phyloP scores from a whole-genome alignment of 1,140 invertebrate genomes.

The Aphis gossypii region DNA sequence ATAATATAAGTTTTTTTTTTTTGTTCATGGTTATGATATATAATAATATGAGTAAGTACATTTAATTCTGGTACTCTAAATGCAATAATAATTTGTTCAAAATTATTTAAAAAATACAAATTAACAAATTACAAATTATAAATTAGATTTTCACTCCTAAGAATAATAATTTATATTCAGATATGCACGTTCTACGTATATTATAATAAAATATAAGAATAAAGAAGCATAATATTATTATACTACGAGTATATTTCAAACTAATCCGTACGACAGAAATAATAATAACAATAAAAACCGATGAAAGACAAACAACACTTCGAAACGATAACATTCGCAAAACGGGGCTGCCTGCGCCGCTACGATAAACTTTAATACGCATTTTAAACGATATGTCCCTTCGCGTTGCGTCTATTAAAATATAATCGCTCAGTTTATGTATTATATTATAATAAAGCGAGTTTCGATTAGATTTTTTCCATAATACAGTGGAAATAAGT shows the following conservation, averaged over 20 bases:
- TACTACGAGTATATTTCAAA: not conserved
- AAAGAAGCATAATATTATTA: not conserved
- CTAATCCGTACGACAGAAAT: not conserved
- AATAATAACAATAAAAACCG: constrained; percentile 7
- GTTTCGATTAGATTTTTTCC: constrained; percentile 21
- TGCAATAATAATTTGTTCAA: too few species aligned
- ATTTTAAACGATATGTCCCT: not conserved
- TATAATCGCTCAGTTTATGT: not conserved
- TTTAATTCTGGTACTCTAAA: too few species aligned
- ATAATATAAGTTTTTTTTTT: too few species aligned
- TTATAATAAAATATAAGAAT: not conserved
- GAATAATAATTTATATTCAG: too few species aligned
- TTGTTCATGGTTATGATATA: too few species aligned
- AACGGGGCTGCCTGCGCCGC: not conserved
- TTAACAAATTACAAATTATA: not conserved
- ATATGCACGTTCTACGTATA: not conserved
- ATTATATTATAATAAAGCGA: not conserved
- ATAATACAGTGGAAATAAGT: not conserved
- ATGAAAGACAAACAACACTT: constrained; percentile 9
- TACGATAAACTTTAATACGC: constrained; percentile 2
- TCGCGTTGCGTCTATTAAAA: not conserved
- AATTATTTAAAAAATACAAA: not conserved
- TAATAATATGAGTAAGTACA: too few species aligned
- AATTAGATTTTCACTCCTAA: not conserved
- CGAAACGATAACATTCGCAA: not conserved